Percentiles rank a stretch among this genome's conserved stretches.
phyloP scores from a whole-genome alignment of 2,888 invertebrate genomes.

The Ectemnius lituratus region DNA sequence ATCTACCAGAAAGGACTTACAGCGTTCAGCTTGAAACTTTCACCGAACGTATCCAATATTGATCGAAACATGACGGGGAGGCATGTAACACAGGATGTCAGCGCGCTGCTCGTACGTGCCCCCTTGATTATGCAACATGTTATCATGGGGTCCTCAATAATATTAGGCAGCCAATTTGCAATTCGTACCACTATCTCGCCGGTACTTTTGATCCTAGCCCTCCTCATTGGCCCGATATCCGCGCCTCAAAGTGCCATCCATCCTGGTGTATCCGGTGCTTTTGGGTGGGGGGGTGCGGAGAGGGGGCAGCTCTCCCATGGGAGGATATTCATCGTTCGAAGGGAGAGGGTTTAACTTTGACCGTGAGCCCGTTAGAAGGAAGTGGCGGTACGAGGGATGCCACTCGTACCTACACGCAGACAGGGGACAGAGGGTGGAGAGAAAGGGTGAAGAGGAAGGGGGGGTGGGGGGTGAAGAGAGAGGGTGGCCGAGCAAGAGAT shows the following conservation, averaged over 20 bases:
- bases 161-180: slow-evolving; percentile 59
- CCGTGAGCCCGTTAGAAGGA: slow-evolving; percentile 53
- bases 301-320: slow-evolving; percentile 21
- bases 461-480: too few relatives aligned
- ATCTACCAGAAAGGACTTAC: too few relatives aligned
- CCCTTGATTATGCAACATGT: slow-evolving; percentile 50
- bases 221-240: slow-evolving; percentile 49
- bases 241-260: slow-evolving; percentile 49
- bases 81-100: too few relatives aligned
- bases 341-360: slow-evolving; percentile 58
- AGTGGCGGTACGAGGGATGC: slow-evolving; percentile 35
- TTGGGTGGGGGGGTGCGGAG: background rate
- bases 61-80: too few relatives aligned
- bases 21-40: too few relatives aligned
- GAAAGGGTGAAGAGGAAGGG: too few relatives aligned
- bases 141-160: slow-evolving; percentile 36
- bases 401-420: background rate
- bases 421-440: too few relatives aligned
- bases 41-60: too few relatives aligned
- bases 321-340: slow-evolving; percentile 46
- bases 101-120: background rate
- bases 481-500: slow-evolving; percentile 18
- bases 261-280: background rate
- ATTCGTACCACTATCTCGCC: slow-evolving; percentile 53
- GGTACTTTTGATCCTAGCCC: slow-evolving; percentile 62